Conservation (phyloP, 2,888 invertebrate genomes). For the Fabriciana adippe region DNA sequence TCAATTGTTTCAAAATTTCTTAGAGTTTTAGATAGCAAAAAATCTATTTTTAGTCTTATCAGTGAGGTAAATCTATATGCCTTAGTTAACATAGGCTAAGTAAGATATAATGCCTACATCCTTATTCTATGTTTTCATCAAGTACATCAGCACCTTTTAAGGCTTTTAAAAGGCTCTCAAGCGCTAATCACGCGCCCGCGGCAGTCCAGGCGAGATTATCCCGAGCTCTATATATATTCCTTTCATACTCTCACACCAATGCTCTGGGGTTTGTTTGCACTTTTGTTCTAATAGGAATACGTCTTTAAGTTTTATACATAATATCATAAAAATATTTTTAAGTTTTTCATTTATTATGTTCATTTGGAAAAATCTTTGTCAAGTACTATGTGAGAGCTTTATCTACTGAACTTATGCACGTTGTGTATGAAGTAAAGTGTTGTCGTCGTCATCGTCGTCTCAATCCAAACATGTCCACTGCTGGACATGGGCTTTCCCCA, state of each 20-base stretch:
- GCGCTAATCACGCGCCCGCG: slow-evolving; percentile 60
- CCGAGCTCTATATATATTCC: slow-evolving; percentile 34
- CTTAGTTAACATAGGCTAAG: too few relatives aligned
- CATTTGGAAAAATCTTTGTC: neutral
- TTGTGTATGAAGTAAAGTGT: too few relatives aligned
- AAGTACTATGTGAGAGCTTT: too few relatives aligned
- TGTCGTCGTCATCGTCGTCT: too few relatives aligned
- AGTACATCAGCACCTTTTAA: slow-evolving; percentile 52
- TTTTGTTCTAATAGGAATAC: slow-evolving; percentile 22
- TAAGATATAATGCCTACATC: neutral
- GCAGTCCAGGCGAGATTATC: slow-evolving; percentile 54
- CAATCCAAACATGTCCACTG: too few relatives aligned
- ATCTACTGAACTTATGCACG: too few relatives aligned
- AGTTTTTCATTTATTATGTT: neutral
- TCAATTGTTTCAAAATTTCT: too few relatives aligned
- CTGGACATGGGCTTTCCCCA: too few relatives aligned
- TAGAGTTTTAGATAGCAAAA: too few relatives aligned
- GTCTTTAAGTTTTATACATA: slow-evolving; percentile 13
- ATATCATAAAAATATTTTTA: slow-evolving; percentile 11
- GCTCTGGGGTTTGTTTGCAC: slow-evolving; percentile 20
- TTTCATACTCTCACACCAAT: slow-evolving; percentile 19
- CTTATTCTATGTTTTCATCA: slow-evolving; percentile 37
- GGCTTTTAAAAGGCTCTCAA: slow-evolving; percentile 67
- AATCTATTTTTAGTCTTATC: too few relatives aligned
- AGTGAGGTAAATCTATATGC: too few relatives aligned